These are phyloP conservation scores for Mesorhabditis sp. DNA, from an alignment of 2,888 invertebrate species.

Conservation along the genomic window DNA sequence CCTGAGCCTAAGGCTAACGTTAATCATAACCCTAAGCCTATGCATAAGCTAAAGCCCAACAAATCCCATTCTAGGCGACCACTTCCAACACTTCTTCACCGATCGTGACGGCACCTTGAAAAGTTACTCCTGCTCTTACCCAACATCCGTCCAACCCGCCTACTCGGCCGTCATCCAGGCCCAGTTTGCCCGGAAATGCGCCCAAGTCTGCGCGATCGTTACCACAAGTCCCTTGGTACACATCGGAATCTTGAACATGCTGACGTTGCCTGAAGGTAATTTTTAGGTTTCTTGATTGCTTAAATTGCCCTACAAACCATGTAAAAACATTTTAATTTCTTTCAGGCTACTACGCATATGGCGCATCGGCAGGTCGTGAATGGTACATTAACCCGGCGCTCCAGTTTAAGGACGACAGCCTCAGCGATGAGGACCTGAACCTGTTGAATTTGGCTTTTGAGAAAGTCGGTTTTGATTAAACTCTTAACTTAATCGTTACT, in stretches of 20 bases:
- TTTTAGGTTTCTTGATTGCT: not conserved
- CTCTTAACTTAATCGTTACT: not conserved
- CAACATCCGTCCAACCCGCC: slow-evolving; percentile 47
- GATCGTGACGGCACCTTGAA: slow-evolving; percentile 46
- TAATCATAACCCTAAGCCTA: too few species aligned
- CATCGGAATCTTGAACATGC: slow-evolving; percentile 47
- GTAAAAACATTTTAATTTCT: not conserved
- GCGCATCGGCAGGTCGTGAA: slow-evolving; percentile 52
- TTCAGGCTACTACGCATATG: slow-evolving; percentile 44
- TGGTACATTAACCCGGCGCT: slow-evolving; percentile 48
- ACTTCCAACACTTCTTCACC: slow-evolving; percentile 50
- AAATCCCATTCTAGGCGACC: slow-evolving; percentile 38
- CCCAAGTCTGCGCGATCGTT: slow-evolving; percentile 50
- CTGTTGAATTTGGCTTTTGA: slow-evolving; percentile 42
- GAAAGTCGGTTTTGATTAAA: slow-evolving; percentile 16
- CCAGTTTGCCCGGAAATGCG: slow-evolving; percentile 49
- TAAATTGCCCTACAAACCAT: not conserved
- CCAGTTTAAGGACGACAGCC: slow-evolving; percentile 45
- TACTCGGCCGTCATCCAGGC: slow-evolving; percentile 50
- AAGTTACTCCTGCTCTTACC: slow-evolving; percentile 43
- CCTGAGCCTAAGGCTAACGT: not conserved
- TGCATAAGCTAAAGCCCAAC: not conserved
- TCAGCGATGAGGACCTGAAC: slow-evolving; percentile 31
- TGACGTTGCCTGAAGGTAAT: slow-evolving; percentile 44
- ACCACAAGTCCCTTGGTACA: slow-evolving; percentile 46